Evolutionary conservation across 2,113 vertebrate genomes (phyloP).

Genomic region (Burhinus bistriatus): DNA sequence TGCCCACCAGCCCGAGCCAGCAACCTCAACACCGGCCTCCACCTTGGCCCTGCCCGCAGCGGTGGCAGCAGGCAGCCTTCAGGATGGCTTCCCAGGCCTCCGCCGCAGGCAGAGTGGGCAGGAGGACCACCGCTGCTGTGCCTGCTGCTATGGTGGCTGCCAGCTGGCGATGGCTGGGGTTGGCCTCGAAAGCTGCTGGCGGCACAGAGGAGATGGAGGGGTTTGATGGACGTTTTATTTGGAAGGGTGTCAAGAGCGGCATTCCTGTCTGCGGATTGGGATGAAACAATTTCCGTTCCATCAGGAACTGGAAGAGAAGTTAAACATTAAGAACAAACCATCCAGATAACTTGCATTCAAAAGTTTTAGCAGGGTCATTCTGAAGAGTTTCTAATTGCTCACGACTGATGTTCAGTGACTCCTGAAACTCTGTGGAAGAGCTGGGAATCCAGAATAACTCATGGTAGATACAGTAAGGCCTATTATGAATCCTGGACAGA

Average conservation of each 20-base stretch:
- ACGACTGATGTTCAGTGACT: neutral
- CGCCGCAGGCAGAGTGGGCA: neutral
- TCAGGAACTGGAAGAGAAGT: neutral
- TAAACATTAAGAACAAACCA: neutral
- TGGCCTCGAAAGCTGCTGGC: too few species aligned
- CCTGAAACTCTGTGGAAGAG: neutral
- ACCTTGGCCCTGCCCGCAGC: neutral
- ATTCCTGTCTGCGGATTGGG: fast-evolving
- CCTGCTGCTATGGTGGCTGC: neutral
- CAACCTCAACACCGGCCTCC: neutral
- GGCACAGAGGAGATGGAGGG: fast-evolving
- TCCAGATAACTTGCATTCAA: neutral
- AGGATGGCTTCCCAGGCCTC: neutral
- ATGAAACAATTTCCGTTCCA: neutral
- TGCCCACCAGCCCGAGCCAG: neutral
- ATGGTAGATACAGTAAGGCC: neutral
- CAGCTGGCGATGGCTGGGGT: neutral
- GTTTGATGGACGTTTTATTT: fast-evolving
- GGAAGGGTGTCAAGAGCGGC: neutral
- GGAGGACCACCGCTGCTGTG: neutral
- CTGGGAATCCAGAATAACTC: neutral
- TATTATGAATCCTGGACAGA: neutral
- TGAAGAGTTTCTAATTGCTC: neutral
- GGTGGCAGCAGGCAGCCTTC: neutral
- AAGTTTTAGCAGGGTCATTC: neutral